Conservation (phyloP, 2,888 invertebrate genomes). For the Drymonia ruficornis region DNA sequence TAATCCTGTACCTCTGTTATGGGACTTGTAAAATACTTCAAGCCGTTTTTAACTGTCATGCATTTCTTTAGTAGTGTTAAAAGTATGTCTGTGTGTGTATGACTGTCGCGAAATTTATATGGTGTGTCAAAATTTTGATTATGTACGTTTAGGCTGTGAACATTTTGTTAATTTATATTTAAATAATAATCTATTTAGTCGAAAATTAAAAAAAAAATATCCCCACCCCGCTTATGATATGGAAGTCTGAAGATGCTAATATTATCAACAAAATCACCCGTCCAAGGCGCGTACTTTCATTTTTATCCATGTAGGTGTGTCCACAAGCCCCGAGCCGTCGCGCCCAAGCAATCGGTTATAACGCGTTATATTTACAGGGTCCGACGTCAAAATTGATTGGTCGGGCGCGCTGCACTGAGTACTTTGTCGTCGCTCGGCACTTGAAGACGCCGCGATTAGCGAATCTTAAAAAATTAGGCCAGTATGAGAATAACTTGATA, state of each 20-base stretch:
- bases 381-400: too few relatives aligned
- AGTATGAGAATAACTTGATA: conserved; percentile 40
- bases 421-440: too few relatives aligned
- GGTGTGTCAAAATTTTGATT: conserved; percentile 61
- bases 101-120: conserved; percentile 36
- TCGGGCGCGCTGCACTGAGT: too few relatives aligned
- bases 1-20: neutral
- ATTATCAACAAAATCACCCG: conserved; percentile 56
- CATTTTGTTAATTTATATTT: conserved; percentile 61
- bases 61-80: conserved; percentile 34
- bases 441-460: too few relatives aligned
- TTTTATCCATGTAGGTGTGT: too few relatives aligned
- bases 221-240: conserved; percentile 43
- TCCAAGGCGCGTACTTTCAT: conserved; percentile 60
- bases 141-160: conserved; percentile 77
- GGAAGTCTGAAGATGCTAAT: conserved; percentile 47
- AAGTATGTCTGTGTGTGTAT: conserved; percentile 31
- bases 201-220: conserved; percentile 25
- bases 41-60: conserved; percentile 25
- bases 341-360: too few relatives aligned
- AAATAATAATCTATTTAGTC: conserved; percentile 49
- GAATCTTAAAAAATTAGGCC: conserved; percentile 44
- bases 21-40: conserved; percentile 14
- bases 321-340: too few relatives aligned
- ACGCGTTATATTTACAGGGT: too few relatives aligned